A percentile compares a stretch with the other conserved stretches of the same genome.
phyloP scores from a whole-genome alignment of 2,797 vertebrate genomes.

The Ptychobarbus kaznakovi region DNA sequence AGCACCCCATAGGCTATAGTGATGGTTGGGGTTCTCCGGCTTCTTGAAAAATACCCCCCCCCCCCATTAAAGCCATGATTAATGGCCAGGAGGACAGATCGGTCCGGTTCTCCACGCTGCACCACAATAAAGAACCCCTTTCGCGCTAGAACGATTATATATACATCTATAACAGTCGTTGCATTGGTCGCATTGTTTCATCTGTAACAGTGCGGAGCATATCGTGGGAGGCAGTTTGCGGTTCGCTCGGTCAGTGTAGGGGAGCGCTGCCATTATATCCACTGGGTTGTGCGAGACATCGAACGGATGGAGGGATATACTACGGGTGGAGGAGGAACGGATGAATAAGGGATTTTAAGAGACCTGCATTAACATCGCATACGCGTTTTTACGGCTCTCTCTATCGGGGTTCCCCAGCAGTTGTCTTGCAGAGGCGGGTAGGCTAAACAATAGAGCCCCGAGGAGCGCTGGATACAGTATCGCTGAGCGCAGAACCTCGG shows the following conservation, averaged over 20 bases:
- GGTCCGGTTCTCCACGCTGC: slow-evolving; percentile 26
- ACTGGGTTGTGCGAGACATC: slow-evolving; percentile 32
- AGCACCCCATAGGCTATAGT: no score
- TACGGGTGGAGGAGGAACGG: slow-evolving; percentile 33
- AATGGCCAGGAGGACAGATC: slow-evolving; percentile 30
- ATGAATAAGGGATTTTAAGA: slow-evolving; percentile 46
- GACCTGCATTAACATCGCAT: slow-evolving; percentile 7
- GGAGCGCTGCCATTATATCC: slow-evolving; percentile 49
- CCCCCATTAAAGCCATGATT: no score
- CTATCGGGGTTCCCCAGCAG: slow-evolving; percentile 38
- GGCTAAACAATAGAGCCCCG: slow-evolving; percentile 64
- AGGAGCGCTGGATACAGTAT: slow-evolving; percentile 54
- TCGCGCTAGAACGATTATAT: not conserved
- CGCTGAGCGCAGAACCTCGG: slow-evolving; percentile 57
- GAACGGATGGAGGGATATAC: slow-evolving; percentile 35
- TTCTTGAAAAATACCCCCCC: slow-evolving; percentile 49
- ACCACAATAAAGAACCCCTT: slow-evolving; percentile 8
- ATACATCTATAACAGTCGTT: not conserved
- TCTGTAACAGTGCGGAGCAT: slow-evolving; percentile 32
- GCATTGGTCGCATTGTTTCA: slow-evolving; percentile 36
- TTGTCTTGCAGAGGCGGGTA: slow-evolving; percentile 53
- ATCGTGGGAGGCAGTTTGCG: slow-evolving; percentile 44
- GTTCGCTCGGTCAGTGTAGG: slow-evolving; percentile 22
- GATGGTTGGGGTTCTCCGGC: slow-evolving; percentile 49
- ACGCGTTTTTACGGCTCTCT: slow-evolving; percentile 19